phyloP scores from a whole-genome alignment of 2,797 vertebrate genomes.

The Salarias fasciatus region DNA sequence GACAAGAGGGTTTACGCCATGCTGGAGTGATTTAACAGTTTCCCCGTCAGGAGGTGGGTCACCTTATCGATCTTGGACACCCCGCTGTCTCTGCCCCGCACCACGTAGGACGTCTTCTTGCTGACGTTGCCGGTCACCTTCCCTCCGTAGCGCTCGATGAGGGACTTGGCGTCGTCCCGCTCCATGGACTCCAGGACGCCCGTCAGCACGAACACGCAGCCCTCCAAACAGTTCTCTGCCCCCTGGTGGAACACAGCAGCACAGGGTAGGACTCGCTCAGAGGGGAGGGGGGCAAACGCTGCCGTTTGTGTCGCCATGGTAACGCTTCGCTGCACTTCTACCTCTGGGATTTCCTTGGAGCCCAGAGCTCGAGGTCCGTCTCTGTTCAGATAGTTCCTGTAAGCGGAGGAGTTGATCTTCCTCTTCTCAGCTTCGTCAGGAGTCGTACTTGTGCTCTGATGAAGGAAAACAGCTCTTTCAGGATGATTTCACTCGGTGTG shows the following conservation, averaged over 20 bases:
- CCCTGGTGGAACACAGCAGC: conserved; percentile 79
- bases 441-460: conserved; percentile 80
- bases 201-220: conserved; percentile 94
- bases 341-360: conserved; percentile 94
- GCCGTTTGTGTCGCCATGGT: too few relatives aligned
- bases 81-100: conserved; percentile 93
- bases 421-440: conserved; percentile 94
- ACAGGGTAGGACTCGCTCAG: not conserved
- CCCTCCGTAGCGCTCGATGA: conserved; percentile 95
- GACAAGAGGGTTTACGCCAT: too few relatives aligned
- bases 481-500: too few relatives aligned
- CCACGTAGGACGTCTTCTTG: conserved; percentile 94
- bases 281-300: too few relatives aligned
- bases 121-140: conserved; percentile 96
- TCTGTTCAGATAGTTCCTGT: conserved; percentile 93
- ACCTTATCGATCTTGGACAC: conserved; percentile 94
- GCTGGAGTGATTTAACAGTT: not conserved
- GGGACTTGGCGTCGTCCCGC: conserved; percentile 91
- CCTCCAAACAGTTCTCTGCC: conserved; percentile 96
- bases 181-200: conserved; percentile 97
- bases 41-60: not conserved
- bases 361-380: conserved; percentile 96
- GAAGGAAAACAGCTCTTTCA: not conserved
- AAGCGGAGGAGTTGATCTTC: conserved; percentile 88
- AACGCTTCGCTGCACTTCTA: conserved; percentile 39